Base-by-base conservation (phyloP, 2,113 vertebrate species). In the Artemisiospiza belli region DNA sequence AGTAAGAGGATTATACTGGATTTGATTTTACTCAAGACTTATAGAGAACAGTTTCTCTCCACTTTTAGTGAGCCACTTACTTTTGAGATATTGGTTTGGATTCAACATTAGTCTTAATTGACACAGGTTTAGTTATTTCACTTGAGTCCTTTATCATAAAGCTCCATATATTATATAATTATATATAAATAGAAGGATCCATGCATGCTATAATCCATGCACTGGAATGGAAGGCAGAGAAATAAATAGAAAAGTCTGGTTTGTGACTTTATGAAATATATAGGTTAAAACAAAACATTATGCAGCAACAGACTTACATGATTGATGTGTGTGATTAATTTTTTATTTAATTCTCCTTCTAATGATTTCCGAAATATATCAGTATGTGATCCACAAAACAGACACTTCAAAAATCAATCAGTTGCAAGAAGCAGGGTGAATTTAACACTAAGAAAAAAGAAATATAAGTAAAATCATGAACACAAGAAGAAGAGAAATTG, bases 1-100 rank as follows among this genome's bases (percentile, higher is more conserved):
- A 89, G 90, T 95, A 95, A 95, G 62, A 94, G 83, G 94, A 88
- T 96, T 97, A 87, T 95, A 44, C 30, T 80, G 57, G 76, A 92
- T 82, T 94, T 94, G 6, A 54, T 96, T 78, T 95, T 96, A 70
- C n/a, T 82, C 83, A 72, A 69, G 77, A 83, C 14, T 83, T 67
- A 52, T 21, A 78, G 3, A 35, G 59, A 80, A 77, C 44, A 86
- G 18, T 83, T 93, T 79, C 57, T 87, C 33, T 54, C 31, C 8
- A 64, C 79, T 68, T 94, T 83, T 39, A 69, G 62, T 39, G 91
- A 92, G 33, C 7, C 22, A 21, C 18, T 93, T 83, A 43, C 35
- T 90, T 94, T 87, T 59, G 9, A 23, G 30, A 28, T 70, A 31
- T 19, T 31, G 17, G 15, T 89, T 63, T 92, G 37, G 77, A 96